These are phyloP conservation scores for Ophion obscuratus DNA, from an alignment of 2,888 invertebrate species.

Conservation along the genomic window DNA sequence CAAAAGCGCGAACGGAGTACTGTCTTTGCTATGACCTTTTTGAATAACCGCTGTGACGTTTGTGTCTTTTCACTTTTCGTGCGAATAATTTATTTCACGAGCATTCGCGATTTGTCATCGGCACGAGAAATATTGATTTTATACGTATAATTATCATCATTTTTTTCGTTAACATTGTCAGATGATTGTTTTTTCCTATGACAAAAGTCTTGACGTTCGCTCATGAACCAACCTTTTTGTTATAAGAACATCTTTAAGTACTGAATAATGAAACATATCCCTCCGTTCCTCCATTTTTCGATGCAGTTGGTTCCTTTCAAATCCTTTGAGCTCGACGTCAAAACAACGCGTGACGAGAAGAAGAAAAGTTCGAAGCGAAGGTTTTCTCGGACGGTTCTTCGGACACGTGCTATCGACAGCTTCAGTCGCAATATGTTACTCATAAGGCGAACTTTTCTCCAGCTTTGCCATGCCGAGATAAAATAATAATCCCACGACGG, in stretches of 20 bases:
- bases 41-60: no score
- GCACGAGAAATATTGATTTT: no score
- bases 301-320: not conserved
- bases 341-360: conserved; percentile 10
- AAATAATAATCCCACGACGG: not conserved
- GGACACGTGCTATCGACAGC: conserved; percentile 1
- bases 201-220: not conserved
- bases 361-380: not conserved
- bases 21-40: not conserved
- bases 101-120: no score
- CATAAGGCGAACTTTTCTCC: conserved; percentile 9
- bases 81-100: no score
- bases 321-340: conserved; percentile 13
- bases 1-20: no score
- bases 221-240: not conserved
- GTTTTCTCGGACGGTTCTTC: not conserved
- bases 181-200: not conserved
- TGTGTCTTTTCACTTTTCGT: no score
- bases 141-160: no score
- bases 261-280: not conserved
- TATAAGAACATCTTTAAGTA: not conserved
- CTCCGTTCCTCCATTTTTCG: not conserved
- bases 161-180: not conserved
- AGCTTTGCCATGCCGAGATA: conserved; percentile 8
- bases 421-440: not conserved